Percentiles rank a stretch among this genome's conserved stretches.
These are phyloP conservation scores for Trachelipus rathkii DNA, from an alignment of 1,140 invertebrate species.

Conservation along the genomic window DNA sequence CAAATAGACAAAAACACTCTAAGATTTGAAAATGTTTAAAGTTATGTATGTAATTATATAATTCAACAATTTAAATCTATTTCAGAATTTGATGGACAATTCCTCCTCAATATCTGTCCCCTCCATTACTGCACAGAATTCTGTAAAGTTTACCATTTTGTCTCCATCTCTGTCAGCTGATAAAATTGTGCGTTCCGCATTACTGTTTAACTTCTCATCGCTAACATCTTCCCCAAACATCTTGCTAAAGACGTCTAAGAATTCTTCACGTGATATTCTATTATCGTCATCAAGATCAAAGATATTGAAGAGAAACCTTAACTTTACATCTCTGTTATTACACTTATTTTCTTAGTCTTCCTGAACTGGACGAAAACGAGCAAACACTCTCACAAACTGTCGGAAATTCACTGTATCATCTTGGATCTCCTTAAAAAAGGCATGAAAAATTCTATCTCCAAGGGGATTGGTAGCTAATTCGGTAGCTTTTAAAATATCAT, in stretches of 20 bases:
- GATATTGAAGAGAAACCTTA: conserved; percentile 92
- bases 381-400: conserved; percentile 94
- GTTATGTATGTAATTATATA: too few relatives aligned
- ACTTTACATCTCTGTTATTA: conserved; percentile 26
- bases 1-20: too few relatives aligned
- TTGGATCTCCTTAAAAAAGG: conserved; percentile 75
- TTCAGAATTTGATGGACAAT: conserved; percentile 97
- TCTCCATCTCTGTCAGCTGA: conserved; percentile 96
- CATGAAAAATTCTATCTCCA: conserved; percentile 94
- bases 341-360: conserved; percentile 25
- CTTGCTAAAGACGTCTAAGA: conserved; percentile 95
- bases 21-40: too few relatives aligned
- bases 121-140: conserved; percentile 91
- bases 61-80: conserved; percentile 51
- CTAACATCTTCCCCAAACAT: conserved; percentile 99
- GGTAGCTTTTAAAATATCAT: conserved; percentile 95
- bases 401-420: conserved; percentile 93
- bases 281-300: conserved; percentile 98
- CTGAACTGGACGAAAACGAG: conserved; percentile 64
- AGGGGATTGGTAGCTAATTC: conserved; percentile 63
- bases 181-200: conserved; percentile 92
- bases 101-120: conserved; percentile 96
- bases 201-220: conserved; percentile 88
- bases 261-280: conserved; percentile 91
- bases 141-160: conserved; percentile 95